Evolutionary conservation across 2,113 vertebrate genomes (phyloP).

Genomic region (Oreochromis spilurus): DNA sequence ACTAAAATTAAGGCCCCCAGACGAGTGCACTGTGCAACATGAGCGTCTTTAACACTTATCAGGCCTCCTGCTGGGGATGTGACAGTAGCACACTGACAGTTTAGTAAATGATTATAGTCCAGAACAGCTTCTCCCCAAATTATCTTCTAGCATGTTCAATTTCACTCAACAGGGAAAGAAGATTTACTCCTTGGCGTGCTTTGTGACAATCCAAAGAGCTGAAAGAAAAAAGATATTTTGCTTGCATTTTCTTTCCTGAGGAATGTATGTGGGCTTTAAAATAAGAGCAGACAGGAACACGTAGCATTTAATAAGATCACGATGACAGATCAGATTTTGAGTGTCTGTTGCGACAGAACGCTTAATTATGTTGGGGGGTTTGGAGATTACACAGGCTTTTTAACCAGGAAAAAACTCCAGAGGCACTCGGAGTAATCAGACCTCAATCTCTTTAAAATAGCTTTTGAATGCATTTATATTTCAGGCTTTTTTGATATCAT

Average conservation of each 20-base stretch:
- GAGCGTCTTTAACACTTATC: neutral
- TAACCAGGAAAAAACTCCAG: neutral
- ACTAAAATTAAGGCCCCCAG: neutral
- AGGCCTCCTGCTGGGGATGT: neutral
- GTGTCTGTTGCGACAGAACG: neutral
- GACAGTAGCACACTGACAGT: neutral
- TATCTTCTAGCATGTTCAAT: neutral
- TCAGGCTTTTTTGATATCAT: neutral
- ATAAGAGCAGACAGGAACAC: neutral
- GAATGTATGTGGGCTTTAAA: neutral
- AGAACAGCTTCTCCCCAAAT: neutral
- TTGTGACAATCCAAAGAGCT: neutral
- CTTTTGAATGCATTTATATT: neutral
- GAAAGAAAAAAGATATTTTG: neutral
- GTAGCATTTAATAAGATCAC: neutral
- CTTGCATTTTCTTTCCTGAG: neutral
- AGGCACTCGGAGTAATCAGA: neutral
- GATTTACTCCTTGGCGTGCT: neutral
- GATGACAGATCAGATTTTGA: neutral
- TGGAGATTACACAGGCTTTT: neutral
- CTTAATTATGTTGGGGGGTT: neutral
- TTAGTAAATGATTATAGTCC: neutral
- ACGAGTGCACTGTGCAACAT: neutral
- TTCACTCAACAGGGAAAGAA: neutral
- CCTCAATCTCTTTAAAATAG: neutral